A percentile compares a stretch with the other conserved stretches of the same genome.
Conservation (phyloP, 2,113 vertebrate genomes). For the Melanocharis versteri region DNA sequence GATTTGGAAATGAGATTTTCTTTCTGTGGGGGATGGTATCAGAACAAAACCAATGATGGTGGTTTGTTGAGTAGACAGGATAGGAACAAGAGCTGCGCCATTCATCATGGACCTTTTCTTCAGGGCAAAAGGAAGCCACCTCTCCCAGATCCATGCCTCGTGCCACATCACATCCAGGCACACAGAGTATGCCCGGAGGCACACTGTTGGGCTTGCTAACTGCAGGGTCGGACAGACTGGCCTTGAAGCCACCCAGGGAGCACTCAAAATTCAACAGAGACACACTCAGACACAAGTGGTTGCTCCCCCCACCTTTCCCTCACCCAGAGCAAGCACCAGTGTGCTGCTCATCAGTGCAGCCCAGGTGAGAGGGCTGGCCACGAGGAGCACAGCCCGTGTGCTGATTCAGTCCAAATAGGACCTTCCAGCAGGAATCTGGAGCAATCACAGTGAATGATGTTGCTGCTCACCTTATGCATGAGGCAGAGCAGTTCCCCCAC, state of each 20-base stretch:
- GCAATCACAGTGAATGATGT: background rate
- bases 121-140: background rate
- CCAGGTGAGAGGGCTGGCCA: background rate
- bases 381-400: rapidly evolving
- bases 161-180: background rate
- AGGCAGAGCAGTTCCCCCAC: background rate
- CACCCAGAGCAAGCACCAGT: background rate
- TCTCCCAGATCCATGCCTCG: background rate
- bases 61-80: background rate
- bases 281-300: background rate
- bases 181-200: background rate
- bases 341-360: background rate
- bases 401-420: background rate
- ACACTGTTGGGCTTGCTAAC: background rate
- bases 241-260: background rate
- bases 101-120: background rate
- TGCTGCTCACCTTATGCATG: background rate
- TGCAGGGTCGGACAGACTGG: background rate
- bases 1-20: background rate
- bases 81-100: background rate
- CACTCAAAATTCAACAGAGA: background rate
- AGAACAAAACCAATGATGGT: rapidly evolving
- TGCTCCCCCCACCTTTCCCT: background rate
- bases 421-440: background rate
- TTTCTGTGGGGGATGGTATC: background rate